Evolutionary conservation across 2,888 invertebrate genomes (phyloP).

Genomic region (Oxytorus armatus): DNA sequence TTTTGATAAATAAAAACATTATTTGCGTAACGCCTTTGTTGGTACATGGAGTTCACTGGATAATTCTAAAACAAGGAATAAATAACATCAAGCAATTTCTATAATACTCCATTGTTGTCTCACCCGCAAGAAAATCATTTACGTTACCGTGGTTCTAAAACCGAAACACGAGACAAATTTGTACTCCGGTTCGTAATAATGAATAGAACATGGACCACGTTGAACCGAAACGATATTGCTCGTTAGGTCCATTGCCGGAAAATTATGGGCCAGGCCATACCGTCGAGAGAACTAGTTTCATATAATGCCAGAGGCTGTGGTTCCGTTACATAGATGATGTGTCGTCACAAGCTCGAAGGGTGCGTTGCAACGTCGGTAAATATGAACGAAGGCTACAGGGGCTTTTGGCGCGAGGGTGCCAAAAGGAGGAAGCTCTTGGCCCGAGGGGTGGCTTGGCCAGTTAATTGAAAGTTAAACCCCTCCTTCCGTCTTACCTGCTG

Average conservation of each 20-base stretch:
- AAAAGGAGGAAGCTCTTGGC: slow-evolving; percentile 20
- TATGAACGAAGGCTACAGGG: neutral
- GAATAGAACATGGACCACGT: neutral
- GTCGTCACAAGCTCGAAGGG: slow-evolving; percentile 7
- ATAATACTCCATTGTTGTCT: too few relatives aligned
- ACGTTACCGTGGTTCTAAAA: too few relatives aligned
- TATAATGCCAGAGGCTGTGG: slow-evolving; percentile 21
- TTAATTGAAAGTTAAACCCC: slow-evolving; percentile 62
- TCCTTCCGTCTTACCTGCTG: slow-evolving; percentile 28
- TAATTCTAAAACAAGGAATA: too few relatives aligned
- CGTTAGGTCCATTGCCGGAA: neutral
- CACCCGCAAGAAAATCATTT: too few relatives aligned
- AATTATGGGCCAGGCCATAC: neutral
- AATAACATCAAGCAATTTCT: too few relatives aligned
- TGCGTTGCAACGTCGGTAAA: neutral
- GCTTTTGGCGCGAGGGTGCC: slow-evolving; percentile 5
- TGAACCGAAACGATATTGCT: slow-evolving; percentile 2
- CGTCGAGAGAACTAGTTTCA: slow-evolving; percentile 30
- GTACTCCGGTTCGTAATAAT: too few relatives aligned
- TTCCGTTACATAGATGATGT: slow-evolving; percentile 1
- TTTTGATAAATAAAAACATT: too few relatives aligned
- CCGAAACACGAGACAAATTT: too few relatives aligned
- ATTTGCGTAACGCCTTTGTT: too few relatives aligned
- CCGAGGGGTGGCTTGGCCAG: slow-evolving; percentile 32
- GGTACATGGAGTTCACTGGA: too few relatives aligned